phyloP scores from a whole-genome alignment of 2,113 vertebrate genomes.

The Calypte anna region DNA sequence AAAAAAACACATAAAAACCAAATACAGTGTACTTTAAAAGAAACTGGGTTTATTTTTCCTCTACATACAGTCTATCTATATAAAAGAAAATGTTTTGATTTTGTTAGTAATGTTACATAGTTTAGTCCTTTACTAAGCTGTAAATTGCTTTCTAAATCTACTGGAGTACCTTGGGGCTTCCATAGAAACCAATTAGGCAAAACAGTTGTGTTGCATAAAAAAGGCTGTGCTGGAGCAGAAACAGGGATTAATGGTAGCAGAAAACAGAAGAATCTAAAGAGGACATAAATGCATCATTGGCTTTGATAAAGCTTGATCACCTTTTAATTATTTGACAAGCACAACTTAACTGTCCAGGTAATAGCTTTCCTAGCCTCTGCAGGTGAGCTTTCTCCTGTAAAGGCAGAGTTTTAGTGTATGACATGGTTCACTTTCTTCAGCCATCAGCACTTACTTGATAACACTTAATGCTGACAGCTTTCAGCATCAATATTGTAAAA shows the following conservation, averaged over 20 bases:
- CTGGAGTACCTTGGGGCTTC: background rate
- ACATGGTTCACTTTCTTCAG: background rate
- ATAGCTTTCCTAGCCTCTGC: background rate
- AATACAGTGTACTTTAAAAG: background rate
- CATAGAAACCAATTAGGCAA: background rate
- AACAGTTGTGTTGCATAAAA: background rate
- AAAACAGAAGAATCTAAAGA: background rate
- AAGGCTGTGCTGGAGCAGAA: background rate
- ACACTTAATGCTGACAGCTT: background rate
- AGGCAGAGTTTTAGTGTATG: accelerated
- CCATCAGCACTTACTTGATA: background rate
- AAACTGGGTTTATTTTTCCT: background rate
- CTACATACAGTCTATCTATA: background rate
- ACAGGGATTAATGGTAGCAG: background rate
- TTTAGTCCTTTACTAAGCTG: background rate
- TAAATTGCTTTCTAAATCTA: background rate
- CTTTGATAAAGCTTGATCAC: background rate
- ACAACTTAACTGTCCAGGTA: background rate
- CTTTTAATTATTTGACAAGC: background rate
- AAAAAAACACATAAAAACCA: background rate
- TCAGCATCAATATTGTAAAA: background rate
- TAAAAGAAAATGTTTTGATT: background rate
- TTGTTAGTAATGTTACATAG: background rate
- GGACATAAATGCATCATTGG: background rate
- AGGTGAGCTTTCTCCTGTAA: background rate